phyloP scores from a whole-genome alignment of 1,140 invertebrate species.

The Cotesia vestalis region DNA sequence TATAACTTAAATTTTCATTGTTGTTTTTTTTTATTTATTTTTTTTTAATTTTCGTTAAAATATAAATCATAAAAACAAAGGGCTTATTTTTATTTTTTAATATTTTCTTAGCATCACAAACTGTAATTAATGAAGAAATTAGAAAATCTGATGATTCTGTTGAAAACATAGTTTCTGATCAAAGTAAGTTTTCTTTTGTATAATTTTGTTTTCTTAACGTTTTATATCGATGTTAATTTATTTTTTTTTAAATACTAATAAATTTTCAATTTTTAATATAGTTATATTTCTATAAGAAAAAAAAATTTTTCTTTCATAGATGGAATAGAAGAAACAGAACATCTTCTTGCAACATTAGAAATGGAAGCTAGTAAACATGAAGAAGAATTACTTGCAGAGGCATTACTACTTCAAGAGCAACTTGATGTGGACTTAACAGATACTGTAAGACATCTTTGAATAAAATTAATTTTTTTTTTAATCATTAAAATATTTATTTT shows the following conservation, averaged over 20 bases:
- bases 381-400: slow-evolving; percentile 63
- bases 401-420: slow-evolving; percentile 63
- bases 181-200: slow-evolving; percentile 45
- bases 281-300: background rate
- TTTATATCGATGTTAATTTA: background rate
- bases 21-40: background rate
- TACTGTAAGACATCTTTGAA: slow-evolving; percentile 49
- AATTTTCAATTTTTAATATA: too few species aligned
- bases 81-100: background rate
- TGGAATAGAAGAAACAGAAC: slow-evolving; percentile 60
- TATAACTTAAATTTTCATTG: background rate
- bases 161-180: slow-evolving; percentile 47
- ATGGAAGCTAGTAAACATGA: slow-evolving; percentile 63
- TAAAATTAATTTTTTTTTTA: background rate
- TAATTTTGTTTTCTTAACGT: slow-evolving; percentile 16
- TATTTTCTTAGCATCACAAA: slow-evolving; percentile 44
- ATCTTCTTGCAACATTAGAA: slow-evolving; percentile 59
- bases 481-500: background rate
- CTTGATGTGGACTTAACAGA: slow-evolving; percentile 60
- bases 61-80: background rate
- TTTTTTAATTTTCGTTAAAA: slow-evolving; percentile 2
- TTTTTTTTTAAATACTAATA: too few species aligned
- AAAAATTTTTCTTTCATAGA: slow-evolving; percentile 42
- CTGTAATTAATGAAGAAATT: slow-evolving; percentile 39
- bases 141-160: slow-evolving; percentile 39